A percentile compares a stretch with the other conserved stretches of the same genome.
Evolutionary conservation across 2,113 vertebrate genomes (phyloP).

Genomic region (Eublepharis macularius): DNA sequence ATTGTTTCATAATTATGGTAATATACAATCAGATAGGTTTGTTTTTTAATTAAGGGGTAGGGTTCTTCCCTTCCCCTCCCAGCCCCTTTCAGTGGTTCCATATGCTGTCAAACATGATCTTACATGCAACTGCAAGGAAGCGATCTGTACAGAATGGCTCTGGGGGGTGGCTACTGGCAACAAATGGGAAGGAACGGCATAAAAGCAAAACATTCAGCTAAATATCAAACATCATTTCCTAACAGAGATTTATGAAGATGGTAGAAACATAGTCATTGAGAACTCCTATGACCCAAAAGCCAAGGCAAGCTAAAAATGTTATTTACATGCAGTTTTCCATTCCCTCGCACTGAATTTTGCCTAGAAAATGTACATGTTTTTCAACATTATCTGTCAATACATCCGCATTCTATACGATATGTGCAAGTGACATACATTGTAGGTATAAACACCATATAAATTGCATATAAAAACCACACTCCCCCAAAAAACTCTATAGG

Average conservation of each 20-base stretch:
- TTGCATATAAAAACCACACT: too few species aligned
- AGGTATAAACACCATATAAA: too few species aligned
- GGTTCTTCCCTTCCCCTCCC: not conserved
- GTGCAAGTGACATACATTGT: too few species aligned
- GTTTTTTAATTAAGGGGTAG: conserved; percentile 40
- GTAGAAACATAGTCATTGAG: not conserved
- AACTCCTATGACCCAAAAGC: not conserved
- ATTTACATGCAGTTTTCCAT: too few species aligned
- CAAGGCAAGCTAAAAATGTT: not conserved
- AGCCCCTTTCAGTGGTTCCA: conserved; percentile 1
- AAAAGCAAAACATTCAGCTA: conserved; percentile 12
- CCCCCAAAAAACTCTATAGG: too few species aligned
- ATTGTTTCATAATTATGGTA: conserved; percentile 13
- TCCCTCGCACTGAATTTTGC: too few species aligned
- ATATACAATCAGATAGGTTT: conserved; percentile 47
- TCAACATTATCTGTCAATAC: too few species aligned
- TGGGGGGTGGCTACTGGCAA: not conserved
- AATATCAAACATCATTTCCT: conserved; percentile 31
- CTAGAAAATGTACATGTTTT: too few species aligned
- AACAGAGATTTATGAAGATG: not conserved
- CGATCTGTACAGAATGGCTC: not conserved
- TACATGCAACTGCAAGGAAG: conserved; percentile 28
- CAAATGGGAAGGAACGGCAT: conserved; percentile 18
- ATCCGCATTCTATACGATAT: too few species aligned
- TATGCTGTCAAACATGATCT: conserved; percentile 1